Percentiles rank a stretch among this genome's conserved stretches.
phyloP scores from a whole-genome alignment of 2,113 vertebrate species.

The Hylia prasina region DNA sequence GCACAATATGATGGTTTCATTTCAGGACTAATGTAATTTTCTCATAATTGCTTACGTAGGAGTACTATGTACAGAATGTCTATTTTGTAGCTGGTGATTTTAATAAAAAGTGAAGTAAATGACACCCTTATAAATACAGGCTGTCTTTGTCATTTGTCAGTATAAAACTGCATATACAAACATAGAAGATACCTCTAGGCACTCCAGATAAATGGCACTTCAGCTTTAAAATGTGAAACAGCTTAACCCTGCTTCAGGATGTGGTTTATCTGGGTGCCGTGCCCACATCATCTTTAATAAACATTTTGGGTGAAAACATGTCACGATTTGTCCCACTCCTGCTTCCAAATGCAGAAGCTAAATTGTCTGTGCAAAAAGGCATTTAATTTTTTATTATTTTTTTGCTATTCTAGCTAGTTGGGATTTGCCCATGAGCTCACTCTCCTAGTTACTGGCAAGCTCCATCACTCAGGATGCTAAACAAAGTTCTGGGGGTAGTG shows the following conservation, averaged over 20 bases:
- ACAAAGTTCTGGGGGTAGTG: not conserved
- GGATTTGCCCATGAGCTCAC: not conserved
- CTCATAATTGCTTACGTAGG: not conserved
- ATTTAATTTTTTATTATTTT: not conserved
- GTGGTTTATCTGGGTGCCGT: not conserved
- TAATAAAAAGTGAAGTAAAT: slow-evolving; percentile 48
- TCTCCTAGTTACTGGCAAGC: not conserved
- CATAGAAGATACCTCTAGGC: not conserved
- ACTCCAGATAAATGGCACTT: not conserved
- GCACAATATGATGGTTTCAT: not conserved
- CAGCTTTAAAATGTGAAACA: not conserved
- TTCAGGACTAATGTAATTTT: slow-evolving; percentile 1
- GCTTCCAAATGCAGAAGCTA: not conserved
- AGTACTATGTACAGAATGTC: not conserved
- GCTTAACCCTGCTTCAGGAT: not conserved
- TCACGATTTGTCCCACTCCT: not conserved
- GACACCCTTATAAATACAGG: not conserved
- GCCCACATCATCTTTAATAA: not conserved
- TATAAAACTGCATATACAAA: not conserved
- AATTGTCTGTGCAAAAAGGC: not conserved
- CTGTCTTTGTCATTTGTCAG: not conserved
- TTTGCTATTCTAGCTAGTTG: not conserved
- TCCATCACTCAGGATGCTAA: not conserved
- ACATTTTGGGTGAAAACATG: not conserved
- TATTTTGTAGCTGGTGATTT: slow-evolving; percentile 36